phyloP scores from a whole-genome alignment of 2,797 vertebrate genomes.

The Hydrocynus forskahlii region DNA sequence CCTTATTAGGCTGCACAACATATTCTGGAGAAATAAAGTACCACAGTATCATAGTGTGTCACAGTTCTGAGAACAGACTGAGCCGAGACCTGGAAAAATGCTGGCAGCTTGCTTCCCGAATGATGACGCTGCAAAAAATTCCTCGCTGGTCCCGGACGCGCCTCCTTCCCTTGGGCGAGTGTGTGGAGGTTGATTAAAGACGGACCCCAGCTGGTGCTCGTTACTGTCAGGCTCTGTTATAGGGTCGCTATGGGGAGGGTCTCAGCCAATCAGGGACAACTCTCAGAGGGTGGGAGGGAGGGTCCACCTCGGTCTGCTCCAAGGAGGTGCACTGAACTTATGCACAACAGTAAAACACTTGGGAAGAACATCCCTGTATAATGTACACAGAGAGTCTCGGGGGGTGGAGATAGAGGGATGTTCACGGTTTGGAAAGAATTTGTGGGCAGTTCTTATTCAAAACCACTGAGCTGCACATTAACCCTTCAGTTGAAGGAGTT shows the following conservation, averaged over 20 bases:
- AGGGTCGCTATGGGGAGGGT: constrained; percentile 2
- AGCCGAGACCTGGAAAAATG: too few species aligned
- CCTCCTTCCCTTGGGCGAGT: background rate
- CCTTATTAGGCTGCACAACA: too few species aligned
- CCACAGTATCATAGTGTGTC: too few species aligned
- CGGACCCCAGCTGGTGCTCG: background rate
- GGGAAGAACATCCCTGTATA: background rate
- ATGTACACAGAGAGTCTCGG: background rate
- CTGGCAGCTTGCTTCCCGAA: too few species aligned
- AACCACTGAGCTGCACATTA: background rate
- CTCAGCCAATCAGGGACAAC: constrained; percentile 3
- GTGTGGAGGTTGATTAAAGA: background rate
- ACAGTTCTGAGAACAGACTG: too few species aligned
- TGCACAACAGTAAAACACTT: background rate
- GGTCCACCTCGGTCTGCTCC: background rate
- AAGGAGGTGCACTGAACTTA: background rate
- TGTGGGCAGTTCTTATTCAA: background rate
- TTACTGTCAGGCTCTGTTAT: background rate
- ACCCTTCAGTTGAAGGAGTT: too few species aligned
- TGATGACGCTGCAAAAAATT: background rate
- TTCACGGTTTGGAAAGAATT: background rate
- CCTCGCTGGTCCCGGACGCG: too few species aligned
- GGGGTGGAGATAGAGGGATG: background rate
- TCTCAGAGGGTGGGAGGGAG: background rate
- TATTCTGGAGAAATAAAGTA: too few species aligned